Base-by-base conservation (phyloP, 2,797 vertebrate genomes). In the Synanceia verrucosa region DNA sequence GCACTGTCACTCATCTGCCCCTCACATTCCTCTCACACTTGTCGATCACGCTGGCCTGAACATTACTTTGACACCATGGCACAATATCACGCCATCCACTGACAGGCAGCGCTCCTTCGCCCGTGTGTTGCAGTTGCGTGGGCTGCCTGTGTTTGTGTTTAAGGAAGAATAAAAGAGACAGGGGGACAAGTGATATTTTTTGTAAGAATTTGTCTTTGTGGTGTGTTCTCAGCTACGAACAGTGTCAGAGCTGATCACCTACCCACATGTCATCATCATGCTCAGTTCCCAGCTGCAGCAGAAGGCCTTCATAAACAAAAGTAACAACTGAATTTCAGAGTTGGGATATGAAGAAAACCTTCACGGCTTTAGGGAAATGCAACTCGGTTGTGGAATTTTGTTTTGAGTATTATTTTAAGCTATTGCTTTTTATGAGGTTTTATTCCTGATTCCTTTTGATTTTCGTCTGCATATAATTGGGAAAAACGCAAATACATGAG, bases 181-280 rank as follows among this genome's bases (percentile, higher is more conserved):
- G 58, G 63, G 70, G 82, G 73, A 76, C 29, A 31, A 53, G 52
- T 82, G 69, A 69, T 78, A 84, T 84, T 85, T 68, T 84, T 86
- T 70, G 61, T 63, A 60, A 8, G 39, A 88, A 71, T 84, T 86
- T 82, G 73, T 89, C 84, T 91, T 82, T 88, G 65, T 82, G 75
- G 79, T 91, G 73, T 86, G 61, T 70, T 93, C 93, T 83, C 90
- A 94, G 93, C 93, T 90, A 65, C 39, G 83, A 94, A 79, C 85
- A 79, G 60, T 91, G 90, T 86, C 91, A 88, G 75, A 79, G 76
- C 73, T 93, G 90, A 92, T 93, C 87, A 90, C 81, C 81, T 78
- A 77, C 82, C 81, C 87, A 86, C 86, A 76, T 82, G 74, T 88
- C 78, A 82, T 82, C 85, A 71, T 57, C 85, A 80, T 80, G 12